Evolutionary conservation across 2,797 vertebrate species (phyloP), one percentile per base, ranked within the genome.

Genomic region (Onychomys torridus): DNA sequence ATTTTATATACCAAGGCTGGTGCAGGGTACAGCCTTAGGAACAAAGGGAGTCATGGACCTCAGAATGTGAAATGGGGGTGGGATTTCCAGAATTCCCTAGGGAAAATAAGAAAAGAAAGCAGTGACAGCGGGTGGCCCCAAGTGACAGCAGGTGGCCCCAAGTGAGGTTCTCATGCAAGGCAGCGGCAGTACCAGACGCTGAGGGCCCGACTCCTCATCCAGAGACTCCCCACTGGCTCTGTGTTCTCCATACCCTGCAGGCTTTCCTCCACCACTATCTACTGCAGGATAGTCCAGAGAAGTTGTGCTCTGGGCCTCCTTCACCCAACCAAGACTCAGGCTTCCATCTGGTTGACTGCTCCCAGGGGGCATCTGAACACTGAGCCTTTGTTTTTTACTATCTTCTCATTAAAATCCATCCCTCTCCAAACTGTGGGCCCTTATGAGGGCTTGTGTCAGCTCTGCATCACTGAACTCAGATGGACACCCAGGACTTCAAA

Each of bases 351-450:
- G 32, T 46, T n/a, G 73, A n/a, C 69, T 65, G 40, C 34, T 11
- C 19, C 90, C 86, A 61, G 23, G 11, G 32, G n/a, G 5, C 2
- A 37, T 49, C 69, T 17, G 73, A 11, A 61, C 23, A 73, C 89
- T 52, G 27, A 40, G 29, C 4, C 61, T 85, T 37, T 76, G 92
- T 61, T 82, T 19, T 65, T 59, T 55, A 83, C 43, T 3, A 17
- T 55, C 59, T 91, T 92, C n/a, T 49, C 34, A 65, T 75, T 85
- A 82, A 88, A 95, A 93, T 78, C n/a, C 29, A 78, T 12, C 71
- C 40, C 84, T n/a, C 8, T 34, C 57, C 21, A 59, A 69, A 69
- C 1, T 2, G 19, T 16, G 19, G 73, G 29, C 25, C 40, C 43
- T 75, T 82, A 49, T 46, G 14, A 71, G 11, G 46, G 78, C 0